phyloP scores from a whole-genome alignment of 2,888 invertebrate genomes.

The Cheilosia grossa region DNA sequence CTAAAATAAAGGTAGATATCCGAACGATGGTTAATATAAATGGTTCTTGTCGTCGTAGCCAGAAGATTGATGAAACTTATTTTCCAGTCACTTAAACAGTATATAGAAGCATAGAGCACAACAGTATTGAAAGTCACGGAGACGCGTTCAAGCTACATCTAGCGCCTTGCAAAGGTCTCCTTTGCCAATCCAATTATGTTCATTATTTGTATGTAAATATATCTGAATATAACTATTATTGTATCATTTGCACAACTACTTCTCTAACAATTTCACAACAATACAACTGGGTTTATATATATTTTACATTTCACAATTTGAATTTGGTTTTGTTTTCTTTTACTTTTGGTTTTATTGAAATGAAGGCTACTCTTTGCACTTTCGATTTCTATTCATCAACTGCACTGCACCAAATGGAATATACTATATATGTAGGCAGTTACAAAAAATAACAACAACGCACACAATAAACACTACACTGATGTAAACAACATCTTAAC shows the following conservation, averaged over 20 bases:
- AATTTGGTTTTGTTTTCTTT: constrained; percentile 3
- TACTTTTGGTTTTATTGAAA: constrained; percentile 27
- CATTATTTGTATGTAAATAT: no score
- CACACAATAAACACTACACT: constrained; percentile 23
- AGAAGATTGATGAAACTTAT: neutral
- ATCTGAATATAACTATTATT: no score
- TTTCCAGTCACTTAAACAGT: constrained; percentile 6
- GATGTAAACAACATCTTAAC: constrained; percentile 49
- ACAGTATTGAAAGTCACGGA: neutral
- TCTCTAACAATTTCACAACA: neutral
- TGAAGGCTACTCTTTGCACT: constrained; percentile 63
- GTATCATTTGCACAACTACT: no score
- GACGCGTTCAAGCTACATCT: neutral
- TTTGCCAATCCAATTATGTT: no score
- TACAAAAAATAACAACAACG: constrained; percentile 10
- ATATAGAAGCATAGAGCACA: neutral
- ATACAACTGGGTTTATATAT: neutral
- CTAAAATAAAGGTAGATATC: neutral
- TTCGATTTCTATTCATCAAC: constrained; percentile 58
- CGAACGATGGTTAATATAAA: neutral
- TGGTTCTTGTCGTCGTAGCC: neutral
- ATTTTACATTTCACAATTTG: neutral
- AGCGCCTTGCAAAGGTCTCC: no score
- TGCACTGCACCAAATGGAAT: constrained; percentile 32
- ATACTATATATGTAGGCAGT: constrained; percentile 18